Percentiles rank a stretch among this genome's conserved stretches.
Evolutionary conservation across 2,888 invertebrate species (phyloP).

Genomic region (Cataglyphis cursor): DNA sequence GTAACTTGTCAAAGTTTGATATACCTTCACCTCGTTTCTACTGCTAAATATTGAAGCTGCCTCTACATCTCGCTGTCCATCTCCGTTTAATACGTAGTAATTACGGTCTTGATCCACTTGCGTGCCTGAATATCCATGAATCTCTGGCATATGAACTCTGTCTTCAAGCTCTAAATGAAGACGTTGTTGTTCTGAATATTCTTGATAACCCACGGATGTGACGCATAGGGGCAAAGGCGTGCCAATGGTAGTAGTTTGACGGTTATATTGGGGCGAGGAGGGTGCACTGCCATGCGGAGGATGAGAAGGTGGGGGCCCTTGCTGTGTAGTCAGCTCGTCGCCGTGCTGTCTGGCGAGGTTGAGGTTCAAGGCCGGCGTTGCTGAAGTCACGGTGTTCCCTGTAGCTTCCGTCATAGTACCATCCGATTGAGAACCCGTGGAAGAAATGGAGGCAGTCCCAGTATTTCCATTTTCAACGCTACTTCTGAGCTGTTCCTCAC

Average conservation of each 20-base stretch:
- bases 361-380: conserved; percentile 87
- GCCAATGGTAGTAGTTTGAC: conserved; percentile 62
- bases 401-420: conserved; percentile 70
- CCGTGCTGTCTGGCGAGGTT: conserved; percentile 87
- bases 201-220: conserved; percentile 65
- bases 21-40: conserved; percentile 70
- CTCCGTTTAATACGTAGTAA: conserved; percentile 65
- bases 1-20: conserved; percentile 69
- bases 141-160: conserved; percentile 61
- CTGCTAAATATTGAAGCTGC: conserved; percentile 32
- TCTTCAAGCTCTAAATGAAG: conserved; percentile 62
- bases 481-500: conserved; percentile 92
- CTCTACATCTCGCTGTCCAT: conserved; percentile 62
- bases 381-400: conserved; percentile 79
- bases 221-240: conserved; percentile 59
- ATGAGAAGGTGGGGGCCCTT: conserved; percentile 79
- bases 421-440: conserved; percentile 69
- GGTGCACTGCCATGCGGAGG: conserved; percentile 81
- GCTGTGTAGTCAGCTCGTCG: conserved; percentile 82
- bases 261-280: conserved; percentile 88
- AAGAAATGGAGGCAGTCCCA: conserved; percentile 55
- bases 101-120: conserved; percentile 57
- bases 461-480: conserved; percentile 87
- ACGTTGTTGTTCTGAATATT: conserved; percentile 70
- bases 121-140: conserved; percentile 58